Base-by-base conservation (phyloP, 2,113 vertebrate species). In the Sitta europaea region DNA sequence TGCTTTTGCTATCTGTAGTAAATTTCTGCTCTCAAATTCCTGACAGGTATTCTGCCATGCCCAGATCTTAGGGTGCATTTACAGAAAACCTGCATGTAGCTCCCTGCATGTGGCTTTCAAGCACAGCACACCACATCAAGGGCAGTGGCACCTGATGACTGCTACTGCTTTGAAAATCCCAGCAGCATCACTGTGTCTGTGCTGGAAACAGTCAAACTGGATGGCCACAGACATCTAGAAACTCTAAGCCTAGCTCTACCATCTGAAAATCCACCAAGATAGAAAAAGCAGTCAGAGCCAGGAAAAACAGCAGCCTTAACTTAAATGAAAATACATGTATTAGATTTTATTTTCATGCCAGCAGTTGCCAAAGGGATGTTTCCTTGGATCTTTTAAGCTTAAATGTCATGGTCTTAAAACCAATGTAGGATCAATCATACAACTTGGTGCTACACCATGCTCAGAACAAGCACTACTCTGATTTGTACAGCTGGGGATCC, bases 361-460 rank as follows among this genome's bases (percentile, higher is more conserved):
- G 21, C 50, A 57, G 24, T 36, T 79, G 38, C 17, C 21, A 42
- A 75, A 54, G 12, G 6, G 35, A 63, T 38, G 40, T 23, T 82
- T 57, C n/a, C 19, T 42, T 9, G 42, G 8, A 50, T n/a, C 27
- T 36, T 9, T 75, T 67, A 62, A 88, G 27, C 28, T 71, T 28
- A 57, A 61, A 70, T 36, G 6, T 48, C 35, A 21, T 9, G 1
- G 25, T 58, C 28, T 50, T 68, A 25, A 47, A 68, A 90, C 42
- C 6, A 28, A 6, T 1, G 14, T 3, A 7, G 11, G 6, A 65
- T 10, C 27, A 33, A 54, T 7, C 38, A 27, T 3, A 18, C 3
- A 77, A 43, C 36, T 33, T 29, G 7, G 47, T 82, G 45, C 24
- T 38, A 27, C 31, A 25, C 13, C 8, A 11, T 1, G 4, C 40